Conservation (phyloP, 2,888 invertebrate species). For the Itoplectis maculator region DNA sequence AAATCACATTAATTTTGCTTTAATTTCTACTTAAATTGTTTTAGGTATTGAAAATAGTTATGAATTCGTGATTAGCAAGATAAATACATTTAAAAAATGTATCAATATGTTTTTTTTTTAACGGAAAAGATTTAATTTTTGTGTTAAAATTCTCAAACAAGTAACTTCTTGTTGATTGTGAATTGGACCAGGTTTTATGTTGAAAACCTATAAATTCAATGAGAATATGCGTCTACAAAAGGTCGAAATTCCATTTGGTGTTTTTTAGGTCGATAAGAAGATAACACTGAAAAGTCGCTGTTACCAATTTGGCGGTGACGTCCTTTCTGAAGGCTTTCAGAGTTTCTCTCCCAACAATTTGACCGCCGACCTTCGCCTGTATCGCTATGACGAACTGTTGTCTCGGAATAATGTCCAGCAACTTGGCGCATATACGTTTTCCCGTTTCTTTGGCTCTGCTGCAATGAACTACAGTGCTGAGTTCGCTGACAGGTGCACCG, state of each 20-base stretch:
- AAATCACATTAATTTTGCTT: not conserved
- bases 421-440: conserved; percentile 89
- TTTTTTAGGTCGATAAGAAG: not conserved
- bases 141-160: too few relatives aligned
- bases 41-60: too few relatives aligned
- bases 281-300: conserved; percentile 74
- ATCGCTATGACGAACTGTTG: conserved; percentile 92
- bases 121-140: too few relatives aligned
- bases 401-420: conserved; percentile 94
- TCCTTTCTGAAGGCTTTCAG: conserved; percentile 95
- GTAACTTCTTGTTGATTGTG: not conserved
- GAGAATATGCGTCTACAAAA: not conserved
- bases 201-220: not conserved
- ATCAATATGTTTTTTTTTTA: too few relatives aligned
- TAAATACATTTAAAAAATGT: too few relatives aligned
- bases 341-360: conserved; percentile 93
- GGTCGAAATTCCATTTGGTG: not conserved
- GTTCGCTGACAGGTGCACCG: conserved; percentile 92
- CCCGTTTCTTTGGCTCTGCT: conserved; percentile 89
- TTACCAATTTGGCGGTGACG: conserved; percentile 96
- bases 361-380: conserved; percentile 92
- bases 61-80: too few relatives aligned
- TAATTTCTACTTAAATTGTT: too few relatives aligned
- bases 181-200: not conserved
- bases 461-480: conserved; percentile 92